A percentile compares a stretch with the other conserved stretches of the same genome.
Evolutionary conservation across 2,888 invertebrate species (phyloP).

Genomic region (Harpalus rufipes): DNA sequence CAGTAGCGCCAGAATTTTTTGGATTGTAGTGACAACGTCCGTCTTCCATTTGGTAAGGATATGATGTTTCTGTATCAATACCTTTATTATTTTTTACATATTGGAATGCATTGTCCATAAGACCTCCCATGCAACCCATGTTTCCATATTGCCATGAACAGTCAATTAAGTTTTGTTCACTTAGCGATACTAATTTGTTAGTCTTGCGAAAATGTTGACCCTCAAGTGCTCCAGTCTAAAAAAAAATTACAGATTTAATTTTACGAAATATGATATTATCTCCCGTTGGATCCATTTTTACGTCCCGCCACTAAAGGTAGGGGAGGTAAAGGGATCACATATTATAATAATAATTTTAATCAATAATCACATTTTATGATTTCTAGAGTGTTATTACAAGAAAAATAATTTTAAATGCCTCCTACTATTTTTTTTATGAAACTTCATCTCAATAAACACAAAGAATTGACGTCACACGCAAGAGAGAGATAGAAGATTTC

Average conservation of each 20-base stretch:
- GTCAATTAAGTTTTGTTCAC: constrained; percentile 95
- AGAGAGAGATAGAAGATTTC: no score
- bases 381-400: no score
- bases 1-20: constrained; percentile 79
- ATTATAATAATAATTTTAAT: no score
- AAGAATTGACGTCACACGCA: no score
- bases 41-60: constrained; percentile 90
- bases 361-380: no score
- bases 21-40: constrained; percentile 86
- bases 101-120: constrained; percentile 90
- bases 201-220: constrained; percentile 91
- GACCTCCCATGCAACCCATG: constrained; percentile 93
- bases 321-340: no score
- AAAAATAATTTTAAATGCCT: no score
- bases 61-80: constrained; percentile 91
- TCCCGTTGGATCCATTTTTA: no score
- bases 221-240: constrained; percentile 91
- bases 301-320: no score
- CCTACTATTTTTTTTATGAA: no score
- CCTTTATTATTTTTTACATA: constrained; percentile 91
- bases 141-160: constrained; percentile 91
- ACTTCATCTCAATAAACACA: no score
- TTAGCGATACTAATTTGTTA: constrained; percentile 89
- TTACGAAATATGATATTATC: no score
- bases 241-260: constrained; percentile 70